phyloP scores from a whole-genome alignment of 2,113 vertebrate genomes.

The Chinchilla lanigera region DNA sequence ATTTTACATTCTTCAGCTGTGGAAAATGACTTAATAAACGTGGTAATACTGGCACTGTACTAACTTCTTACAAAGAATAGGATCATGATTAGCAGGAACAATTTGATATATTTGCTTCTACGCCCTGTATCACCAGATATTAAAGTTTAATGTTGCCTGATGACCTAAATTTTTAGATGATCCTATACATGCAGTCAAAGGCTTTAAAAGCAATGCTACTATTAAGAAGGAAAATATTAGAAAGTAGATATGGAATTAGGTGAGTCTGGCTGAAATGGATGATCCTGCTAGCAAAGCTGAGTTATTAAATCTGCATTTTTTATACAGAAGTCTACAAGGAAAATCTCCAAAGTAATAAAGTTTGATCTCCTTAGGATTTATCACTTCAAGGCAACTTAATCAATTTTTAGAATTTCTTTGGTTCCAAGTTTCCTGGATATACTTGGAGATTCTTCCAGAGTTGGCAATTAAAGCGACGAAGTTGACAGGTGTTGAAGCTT shows the following conservation, averaged over 20 bases:
- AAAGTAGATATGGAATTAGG: conserved; percentile 57
- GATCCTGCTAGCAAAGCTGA: conserved; percentile 56
- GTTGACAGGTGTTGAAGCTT: not conserved
- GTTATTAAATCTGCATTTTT: conserved; percentile 71
- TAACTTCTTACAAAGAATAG: conserved; percentile 48
- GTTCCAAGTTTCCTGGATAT: conserved; percentile 63
- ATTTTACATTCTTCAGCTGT: conserved; percentile 34
- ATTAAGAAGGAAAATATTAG: conserved; percentile 69
- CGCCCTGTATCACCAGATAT: conserved; percentile 54
- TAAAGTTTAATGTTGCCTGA: conserved; percentile 67
- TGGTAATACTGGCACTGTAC: not conserved
- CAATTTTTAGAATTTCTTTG: conserved; percentile 62
- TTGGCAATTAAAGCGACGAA: not conserved
- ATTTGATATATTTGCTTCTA: conserved; percentile 61
- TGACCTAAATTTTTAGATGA: conserved; percentile 71
- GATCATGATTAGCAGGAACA: conserved; percentile 45
- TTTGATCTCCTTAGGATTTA: conserved; percentile 71
- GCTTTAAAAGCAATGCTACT: conserved; percentile 56
- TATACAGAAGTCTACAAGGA: conserved; percentile 60
- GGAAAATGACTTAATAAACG: conserved; percentile 29
- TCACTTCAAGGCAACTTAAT: conserved; percentile 63
- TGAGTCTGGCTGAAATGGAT: conserved; percentile 57
- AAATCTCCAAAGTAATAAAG: conserved; percentile 72
- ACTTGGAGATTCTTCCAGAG: conserved; percentile 43
- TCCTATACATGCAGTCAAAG: conserved; percentile 37